Evolutionary conservation across 2,888 invertebrate genomes (phyloP), one percentile per base, ranked within the genome.

Genomic region (Amphipyra berbera): DNA sequence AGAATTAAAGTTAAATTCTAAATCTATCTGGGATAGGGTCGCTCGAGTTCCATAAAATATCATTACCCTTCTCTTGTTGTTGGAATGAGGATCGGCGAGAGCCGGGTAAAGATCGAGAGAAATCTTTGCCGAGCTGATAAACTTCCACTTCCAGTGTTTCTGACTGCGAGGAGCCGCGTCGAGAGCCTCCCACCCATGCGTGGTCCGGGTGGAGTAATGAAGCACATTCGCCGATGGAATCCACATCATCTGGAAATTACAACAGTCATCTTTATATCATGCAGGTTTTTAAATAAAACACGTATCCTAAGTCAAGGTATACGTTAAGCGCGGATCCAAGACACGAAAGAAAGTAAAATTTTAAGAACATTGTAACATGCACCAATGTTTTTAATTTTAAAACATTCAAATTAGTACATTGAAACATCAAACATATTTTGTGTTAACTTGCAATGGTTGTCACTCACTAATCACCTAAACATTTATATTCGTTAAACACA

Each of bases 141-240:
- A 97, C 97, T 87, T 98, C 97, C 53, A 97, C 97, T 86, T 98
- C 98, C 50, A 98, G 94, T 54, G 97, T 97, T 87, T 98, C 98
- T 0, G 98, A 98, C 86, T 98, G 98, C 44, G 98, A 98, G n/a
- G 98, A 98, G 40, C 98, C 98, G 37, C 98, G 96, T 35, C 98
- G 95, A 0, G 98, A 98, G 63, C 96, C 96, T 0, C 96, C 96
- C 49, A 95, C 95, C 96, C 97, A 98, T 1, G 98, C 98, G 89
- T 97, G 97, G 92, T 98, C 98, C 0, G 98, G 98, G 91, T 98
- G 98, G 41, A 98, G 94, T 68, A 97, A 95, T 69, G 97, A 96
- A 4, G 96, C 96, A 72, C 97, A 96, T 88, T 97, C 97, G 46
- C 97, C 97, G 80, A 97, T 97, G 1, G 97, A 97, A 84, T 97